phyloP scores from a whole-genome alignment of 1,140 invertebrate genomes.

The Drosophila repletoides region DNA sequence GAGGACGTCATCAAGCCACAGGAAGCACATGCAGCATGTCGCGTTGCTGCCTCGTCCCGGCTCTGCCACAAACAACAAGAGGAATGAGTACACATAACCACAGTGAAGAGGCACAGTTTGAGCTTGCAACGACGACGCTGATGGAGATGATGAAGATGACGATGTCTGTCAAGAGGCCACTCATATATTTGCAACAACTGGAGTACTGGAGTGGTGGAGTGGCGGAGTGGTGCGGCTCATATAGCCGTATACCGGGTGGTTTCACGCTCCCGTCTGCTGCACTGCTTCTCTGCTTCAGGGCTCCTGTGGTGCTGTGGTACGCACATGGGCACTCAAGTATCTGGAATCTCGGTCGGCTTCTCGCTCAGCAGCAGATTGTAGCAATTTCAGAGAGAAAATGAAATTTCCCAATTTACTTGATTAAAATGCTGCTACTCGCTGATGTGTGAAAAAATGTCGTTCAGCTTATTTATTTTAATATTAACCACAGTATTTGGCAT shows the following conservation, averaged over 20 bases:
- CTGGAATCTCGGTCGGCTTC: conserved; percentile 54
- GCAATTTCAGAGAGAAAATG: conserved; percentile 38
- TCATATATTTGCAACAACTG: conserved; percentile 78
- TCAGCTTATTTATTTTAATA: neutral
- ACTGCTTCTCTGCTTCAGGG: too few species aligned
- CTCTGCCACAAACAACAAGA: conserved; percentile 42
- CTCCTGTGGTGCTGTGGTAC: conserved; percentile 70
- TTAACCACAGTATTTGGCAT: neutral
- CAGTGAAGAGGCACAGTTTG: conserved; percentile 60
- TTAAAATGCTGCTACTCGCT: conserved; percentile 45
- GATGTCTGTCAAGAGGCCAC: conserved; percentile 76
- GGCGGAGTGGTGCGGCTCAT: too few species aligned
- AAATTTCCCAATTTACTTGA: conserved; percentile 44
- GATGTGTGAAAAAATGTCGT: conserved; percentile 66
- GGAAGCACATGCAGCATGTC: conserved; percentile 56
- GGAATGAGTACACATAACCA: conserved; percentile 36
- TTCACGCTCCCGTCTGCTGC: conserved; percentile 22
- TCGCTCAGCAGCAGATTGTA: conserved; percentile 55
- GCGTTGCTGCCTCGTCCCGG: too few species aligned
- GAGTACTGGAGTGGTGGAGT: too few species aligned
- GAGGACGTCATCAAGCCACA: conserved; percentile 66
- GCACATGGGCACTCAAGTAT: conserved; percentile 70
- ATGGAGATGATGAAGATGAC: conserved; percentile 12
- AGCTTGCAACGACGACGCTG: conserved; percentile 26
- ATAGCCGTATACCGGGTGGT: too few species aligned